Base-by-base conservation (phyloP, 2,113 vertebrate species). In the Sebastes schlegelii region DNA sequence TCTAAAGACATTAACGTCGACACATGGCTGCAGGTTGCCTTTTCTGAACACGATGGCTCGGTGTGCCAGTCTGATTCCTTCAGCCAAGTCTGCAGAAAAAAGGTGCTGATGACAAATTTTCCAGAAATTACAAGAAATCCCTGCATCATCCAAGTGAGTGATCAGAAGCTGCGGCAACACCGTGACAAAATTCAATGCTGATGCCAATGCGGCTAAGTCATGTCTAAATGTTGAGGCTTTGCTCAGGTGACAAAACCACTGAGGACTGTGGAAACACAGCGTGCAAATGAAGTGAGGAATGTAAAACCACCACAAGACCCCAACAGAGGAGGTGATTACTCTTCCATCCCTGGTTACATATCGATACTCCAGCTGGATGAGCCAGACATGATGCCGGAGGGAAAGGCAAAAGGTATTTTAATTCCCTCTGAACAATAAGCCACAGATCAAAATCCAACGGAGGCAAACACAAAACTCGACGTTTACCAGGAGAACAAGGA, bases 211-310 rank as follows among this genome's bases (percentile, higher is more conserved):
- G 42, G 2, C 48, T 49, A 48, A 69, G 73, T 83, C 75, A 54
- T 49, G 81, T 85, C 67, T 79, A 72, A 42, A 58, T 49, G 8
- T 11, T 13, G n/a, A 74, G 42, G 52, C 57, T 3, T 10, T 26
- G 57, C 51, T 60, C 4, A 70, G 77, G 88, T 85, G 88, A 89
- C 82, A 77, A 75, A 80, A 54, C 46, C 76, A 79, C 65, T 19
- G 62, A 73, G 62, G 64, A 3, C 52, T 67, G 60, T 67, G 68
- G 77, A 84, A 80, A 80, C 63, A 75, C 55, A 52, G 72, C 82
- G 66, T 77, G 51, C 58, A 79, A 55, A 65, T 17, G 66, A 89
- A 74, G 74, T 0, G 23, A 83, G 84, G 76, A 88, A 87, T 86
- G 69, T 43, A 69, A 73, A 83, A 58, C 51, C 72, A 69, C 52